A percentile compares a stretch with the other conserved stretches of the same genome.
Conservation (phyloP, 2,797 vertebrate species). For the Etheostoma nigrum region DNA sequence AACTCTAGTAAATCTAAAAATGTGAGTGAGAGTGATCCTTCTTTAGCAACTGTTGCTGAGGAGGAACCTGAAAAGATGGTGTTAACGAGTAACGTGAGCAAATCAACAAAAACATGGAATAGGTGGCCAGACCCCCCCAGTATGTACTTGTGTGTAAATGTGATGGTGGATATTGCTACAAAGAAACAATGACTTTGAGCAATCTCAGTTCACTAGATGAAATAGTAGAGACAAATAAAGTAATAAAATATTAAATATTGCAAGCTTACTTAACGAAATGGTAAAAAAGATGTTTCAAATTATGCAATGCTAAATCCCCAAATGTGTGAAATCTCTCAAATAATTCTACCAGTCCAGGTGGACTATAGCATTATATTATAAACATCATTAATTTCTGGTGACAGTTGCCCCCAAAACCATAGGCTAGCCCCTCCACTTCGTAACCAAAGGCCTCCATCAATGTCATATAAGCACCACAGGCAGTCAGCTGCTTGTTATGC, state of each 20-base stretch:
- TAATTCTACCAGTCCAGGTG: not conserved
- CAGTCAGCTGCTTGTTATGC: conserved; percentile 47
- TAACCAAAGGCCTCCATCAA: conserved; percentile 26
- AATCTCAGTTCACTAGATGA: not conserved
- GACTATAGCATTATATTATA: not conserved
- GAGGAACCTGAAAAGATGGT: not conserved
- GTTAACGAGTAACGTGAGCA: not conserved
- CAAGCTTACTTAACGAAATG: too few species aligned
- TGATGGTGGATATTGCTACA: not conserved
- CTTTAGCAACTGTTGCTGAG: conserved; percentile 3
- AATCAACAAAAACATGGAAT: not conserved
- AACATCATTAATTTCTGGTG: not conserved
- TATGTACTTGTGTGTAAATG: not conserved
- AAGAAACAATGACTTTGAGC: too few species aligned
- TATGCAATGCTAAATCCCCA: not conserved
- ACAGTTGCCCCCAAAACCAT: not conserved
- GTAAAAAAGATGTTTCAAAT: not conserved
- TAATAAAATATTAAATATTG: not conserved
- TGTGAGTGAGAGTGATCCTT: conserved; percentile 1
- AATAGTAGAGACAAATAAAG: not conserved
- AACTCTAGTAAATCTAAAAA: conserved; percentile 14
- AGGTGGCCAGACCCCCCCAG: too few species aligned
- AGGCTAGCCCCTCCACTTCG: not conserved
- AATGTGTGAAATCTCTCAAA: not conserved
- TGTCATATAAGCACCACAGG: conserved; percentile 31